Evolutionary conservation across 2,888 invertebrate genomes (phyloP).

Genomic region (Campoplex nolae): DNA sequence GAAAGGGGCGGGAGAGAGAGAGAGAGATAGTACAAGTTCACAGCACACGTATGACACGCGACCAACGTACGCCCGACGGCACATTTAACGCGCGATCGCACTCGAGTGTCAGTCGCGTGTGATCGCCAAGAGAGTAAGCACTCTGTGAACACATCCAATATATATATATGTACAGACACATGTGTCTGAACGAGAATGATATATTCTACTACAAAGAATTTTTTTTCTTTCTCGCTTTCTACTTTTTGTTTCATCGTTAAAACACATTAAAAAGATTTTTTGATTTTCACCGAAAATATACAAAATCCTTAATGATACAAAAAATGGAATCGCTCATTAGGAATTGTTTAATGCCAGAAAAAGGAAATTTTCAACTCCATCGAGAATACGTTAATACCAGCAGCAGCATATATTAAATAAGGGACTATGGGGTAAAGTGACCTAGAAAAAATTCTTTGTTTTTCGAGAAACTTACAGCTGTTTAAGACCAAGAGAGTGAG

Average conservation of each 20-base stretch:
- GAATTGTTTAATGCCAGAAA: too few species aligned
- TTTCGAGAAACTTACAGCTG: too few species aligned
- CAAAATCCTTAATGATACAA: too few species aligned
- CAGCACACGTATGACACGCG: constrained; percentile 76
- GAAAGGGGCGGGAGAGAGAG: background rate
- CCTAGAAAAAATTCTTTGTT: too few species aligned
- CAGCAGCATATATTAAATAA: too few species aligned
- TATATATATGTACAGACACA: background rate
- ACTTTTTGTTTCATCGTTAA: background rate
- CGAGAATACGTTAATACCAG: too few species aligned
- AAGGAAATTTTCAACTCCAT: background rate
- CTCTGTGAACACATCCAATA: constrained; percentile 37
- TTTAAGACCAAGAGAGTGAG: too few species aligned
- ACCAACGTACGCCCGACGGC: constrained; percentile 77
- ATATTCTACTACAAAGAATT: constrained; percentile 25
- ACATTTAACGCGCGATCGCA: constrained; percentile 83
- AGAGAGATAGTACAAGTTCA: constrained; percentile 44
- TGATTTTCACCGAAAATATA: background rate
- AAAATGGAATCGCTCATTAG: too few species aligned
- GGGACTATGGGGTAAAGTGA: too few species aligned
- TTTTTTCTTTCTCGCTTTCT: constrained; percentile 1
- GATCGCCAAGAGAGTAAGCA: constrained; percentile 67
- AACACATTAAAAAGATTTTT: background rate
- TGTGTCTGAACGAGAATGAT: constrained; percentile 28
- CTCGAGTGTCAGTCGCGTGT: constrained; percentile 82